Evolutionary conservation across 2,113 vertebrate genomes (phyloP).

Genomic region (Elaphurus davidianus): DNA sequence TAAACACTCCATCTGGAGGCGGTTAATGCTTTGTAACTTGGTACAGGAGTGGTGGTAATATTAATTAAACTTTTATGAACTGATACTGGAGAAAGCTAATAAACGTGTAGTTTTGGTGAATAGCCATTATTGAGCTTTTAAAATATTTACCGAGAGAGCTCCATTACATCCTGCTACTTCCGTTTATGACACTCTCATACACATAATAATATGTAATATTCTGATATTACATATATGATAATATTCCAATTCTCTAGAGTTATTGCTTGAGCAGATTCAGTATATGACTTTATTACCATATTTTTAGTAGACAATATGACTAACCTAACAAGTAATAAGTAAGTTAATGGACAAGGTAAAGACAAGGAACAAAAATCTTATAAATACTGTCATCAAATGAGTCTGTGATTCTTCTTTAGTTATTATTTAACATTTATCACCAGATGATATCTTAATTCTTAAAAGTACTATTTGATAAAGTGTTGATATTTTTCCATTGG

Average conservation of each 20-base stretch:
- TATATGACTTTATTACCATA: not conserved
- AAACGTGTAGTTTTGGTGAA: conserved; percentile 51
- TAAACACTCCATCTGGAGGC: conserved; percentile 66
- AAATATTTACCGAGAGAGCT: conserved; percentile 76
- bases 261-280: conserved; percentile 47
- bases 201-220: not conserved
- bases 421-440: not conserved
- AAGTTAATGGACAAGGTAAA: not conserved
- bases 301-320: conserved; percentile 43
- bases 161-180: conserved; percentile 38
- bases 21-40: conserved; percentile 65
- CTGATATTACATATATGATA: not conserved
- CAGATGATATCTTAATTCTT: not conserved
- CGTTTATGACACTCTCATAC: not conserved
- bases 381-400: not conserved
- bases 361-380: not conserved
- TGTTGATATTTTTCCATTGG: not conserved
- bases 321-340: not conserved
- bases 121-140: conserved; percentile 49
- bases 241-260: conserved; percentile 31
- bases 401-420: not conserved
- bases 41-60: conserved; percentile 60
- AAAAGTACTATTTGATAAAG: not conserved
- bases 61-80: conserved; percentile 78
- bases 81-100: conserved; percentile 63